Conservation (phyloP, 1,140 invertebrate species). For the Anoplophora glabripennis region DNA sequence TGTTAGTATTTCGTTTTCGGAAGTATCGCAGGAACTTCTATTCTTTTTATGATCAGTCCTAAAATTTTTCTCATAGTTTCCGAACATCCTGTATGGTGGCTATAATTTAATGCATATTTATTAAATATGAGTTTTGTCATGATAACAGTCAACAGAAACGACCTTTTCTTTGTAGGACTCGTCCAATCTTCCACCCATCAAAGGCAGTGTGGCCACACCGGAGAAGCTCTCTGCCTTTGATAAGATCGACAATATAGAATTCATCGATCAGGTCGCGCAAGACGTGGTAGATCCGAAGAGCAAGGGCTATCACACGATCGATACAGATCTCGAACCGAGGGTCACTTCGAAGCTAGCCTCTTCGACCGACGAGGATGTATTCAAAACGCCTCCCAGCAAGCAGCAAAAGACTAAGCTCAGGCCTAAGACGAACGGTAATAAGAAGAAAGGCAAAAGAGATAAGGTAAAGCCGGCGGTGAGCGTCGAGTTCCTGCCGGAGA, state of each 20-base stretch:
- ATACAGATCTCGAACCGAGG: slow-evolving; percentile 26
- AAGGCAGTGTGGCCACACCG: slow-evolving; percentile 8
- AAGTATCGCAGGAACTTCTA: no score
- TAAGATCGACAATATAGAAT: slow-evolving; percentile 44
- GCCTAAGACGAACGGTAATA: slow-evolving; percentile 19
- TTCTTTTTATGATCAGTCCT: no score
- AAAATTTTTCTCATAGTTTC: no score
- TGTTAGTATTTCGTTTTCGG: no score
- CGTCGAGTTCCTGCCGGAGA: slow-evolving; percentile 2
- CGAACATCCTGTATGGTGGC: no score
- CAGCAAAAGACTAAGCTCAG: slow-evolving; percentile 28
- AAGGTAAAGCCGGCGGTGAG: slow-evolving; percentile 21
- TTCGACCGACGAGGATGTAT: slow-evolving; percentile 28
- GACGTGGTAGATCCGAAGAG: slow-evolving; percentile 25
- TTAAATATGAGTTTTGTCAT: no score
- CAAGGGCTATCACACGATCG: slow-evolving; percentile 38
- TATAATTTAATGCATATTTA: no score
- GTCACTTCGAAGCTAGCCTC: slow-evolving; percentile 7
- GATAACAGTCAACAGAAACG: no score
- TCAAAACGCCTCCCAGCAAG: slow-evolving; percentile 22
- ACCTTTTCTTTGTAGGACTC: background rate
- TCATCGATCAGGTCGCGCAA: slow-evolving; percentile 40
- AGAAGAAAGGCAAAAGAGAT: slow-evolving; percentile 37
- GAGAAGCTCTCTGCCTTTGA: slow-evolving; percentile 18
- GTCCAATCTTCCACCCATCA: slow-evolving; percentile 3